A percentile compares a stretch with the other conserved stretches of the same genome.
phyloP scores from a whole-genome alignment of 2,113 vertebrate species.

The Bos javanicus region DNA sequence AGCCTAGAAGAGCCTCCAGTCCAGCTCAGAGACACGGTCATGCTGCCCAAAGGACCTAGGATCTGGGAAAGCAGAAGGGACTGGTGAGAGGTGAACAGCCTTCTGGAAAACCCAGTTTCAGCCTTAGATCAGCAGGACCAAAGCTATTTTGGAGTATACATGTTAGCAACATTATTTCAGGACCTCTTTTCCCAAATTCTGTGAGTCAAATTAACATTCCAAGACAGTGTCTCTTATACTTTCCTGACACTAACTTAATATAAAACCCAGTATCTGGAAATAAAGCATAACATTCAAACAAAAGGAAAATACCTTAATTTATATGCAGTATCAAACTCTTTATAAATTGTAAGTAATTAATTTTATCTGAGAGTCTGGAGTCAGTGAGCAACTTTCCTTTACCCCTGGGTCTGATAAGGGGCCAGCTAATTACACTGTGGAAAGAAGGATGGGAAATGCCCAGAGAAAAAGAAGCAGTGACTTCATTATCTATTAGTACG shows the following conservation, averaged over 20 bases:
- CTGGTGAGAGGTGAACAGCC: neutral
- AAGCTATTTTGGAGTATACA: neutral
- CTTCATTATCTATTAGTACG: neutral
- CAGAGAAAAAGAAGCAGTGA: neutral
- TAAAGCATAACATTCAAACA: neutral
- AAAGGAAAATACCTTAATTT: neutral
- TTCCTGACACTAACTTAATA: neutral
- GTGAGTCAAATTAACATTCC: neutral
- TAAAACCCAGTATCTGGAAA: neutral
- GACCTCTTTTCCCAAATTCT: neutral
- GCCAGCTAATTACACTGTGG: neutral
- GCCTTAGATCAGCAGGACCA: neutral
- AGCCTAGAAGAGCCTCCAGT: neutral
- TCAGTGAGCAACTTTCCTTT: neutral
- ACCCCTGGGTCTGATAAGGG: neutral
- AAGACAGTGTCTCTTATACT: neutral
- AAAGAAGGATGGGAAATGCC: neutral
- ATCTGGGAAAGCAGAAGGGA: neutral
- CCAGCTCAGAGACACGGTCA: neutral
- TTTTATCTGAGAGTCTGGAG: neutral
- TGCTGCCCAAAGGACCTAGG: neutral
- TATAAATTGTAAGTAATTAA: neutral
- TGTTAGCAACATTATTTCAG: neutral
- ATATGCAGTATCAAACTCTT: neutral
- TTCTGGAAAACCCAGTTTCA: neutral